A percentile compares a stretch with the other conserved stretches of the same genome.
These are phyloP conservation scores for Megaustenia siamemsis DNA, from an alignment of 2,888 invertebrate genomes.

Conservation along the genomic window DNA sequence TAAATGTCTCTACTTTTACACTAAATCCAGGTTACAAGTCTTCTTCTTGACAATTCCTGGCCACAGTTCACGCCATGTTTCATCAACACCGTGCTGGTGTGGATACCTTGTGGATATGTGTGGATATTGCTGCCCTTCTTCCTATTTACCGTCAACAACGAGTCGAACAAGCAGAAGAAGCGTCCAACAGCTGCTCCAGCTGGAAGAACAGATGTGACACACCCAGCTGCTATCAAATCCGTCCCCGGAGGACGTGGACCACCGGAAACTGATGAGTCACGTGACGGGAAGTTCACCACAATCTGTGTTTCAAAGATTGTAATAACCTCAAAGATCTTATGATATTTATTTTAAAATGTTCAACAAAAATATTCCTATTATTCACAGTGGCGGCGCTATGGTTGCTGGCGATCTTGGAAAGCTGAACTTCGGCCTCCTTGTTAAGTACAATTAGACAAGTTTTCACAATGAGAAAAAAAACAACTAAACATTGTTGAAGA, in stretches of 20 bases:
- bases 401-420: too few species aligned
- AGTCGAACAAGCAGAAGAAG: conserved; percentile 27
- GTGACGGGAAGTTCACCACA: conserved; percentile 6
- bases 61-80: conserved; percentile 93
- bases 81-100: conserved; percentile 92
- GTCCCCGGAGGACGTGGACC: not conserved
- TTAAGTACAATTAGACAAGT: too few species aligned
- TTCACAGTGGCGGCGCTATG: too few species aligned
- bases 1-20: too few species aligned
- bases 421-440: too few species aligned
- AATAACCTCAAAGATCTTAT: too few species aligned
- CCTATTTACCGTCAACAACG: conserved; percentile 59
- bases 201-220: not conserved
- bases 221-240: not conserved
- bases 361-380: too few species aligned
- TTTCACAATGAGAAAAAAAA: too few species aligned
- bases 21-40: conserved; percentile 61
- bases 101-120: conserved; percentile 92
- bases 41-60: conserved; percentile 67
- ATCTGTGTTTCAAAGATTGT: conserved; percentile 26
- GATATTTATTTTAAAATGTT: too few species aligned
- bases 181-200: too few species aligned
- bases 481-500: too few species aligned
- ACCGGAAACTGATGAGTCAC: not conserved
- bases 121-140: conserved; percentile 87